phyloP scores from a whole-genome alignment of 2,113 vertebrate species.

The human region DNA sequence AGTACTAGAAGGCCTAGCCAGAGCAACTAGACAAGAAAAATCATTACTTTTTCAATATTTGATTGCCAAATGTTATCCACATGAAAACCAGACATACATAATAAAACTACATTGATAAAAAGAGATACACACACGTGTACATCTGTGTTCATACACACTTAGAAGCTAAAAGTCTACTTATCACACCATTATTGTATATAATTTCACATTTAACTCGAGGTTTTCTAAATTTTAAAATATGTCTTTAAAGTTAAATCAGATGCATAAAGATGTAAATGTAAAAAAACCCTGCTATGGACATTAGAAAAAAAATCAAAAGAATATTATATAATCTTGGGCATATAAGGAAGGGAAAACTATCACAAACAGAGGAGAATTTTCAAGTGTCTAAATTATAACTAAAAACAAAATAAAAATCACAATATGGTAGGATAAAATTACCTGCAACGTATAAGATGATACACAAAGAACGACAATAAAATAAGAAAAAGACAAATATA shows the following conservation, averaged over 20 bases:
- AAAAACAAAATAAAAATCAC: not conserved
- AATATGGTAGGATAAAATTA: not conserved
- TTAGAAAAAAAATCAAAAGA: not conserved
- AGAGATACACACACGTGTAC: not conserved
- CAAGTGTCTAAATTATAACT: not conserved
- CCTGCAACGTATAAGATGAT: not conserved
- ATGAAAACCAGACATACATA: not conserved
- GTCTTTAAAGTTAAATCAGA: slow-evolving; percentile 2
- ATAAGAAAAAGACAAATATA: not conserved
- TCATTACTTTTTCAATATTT: not conserved
- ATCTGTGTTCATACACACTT: not conserved
- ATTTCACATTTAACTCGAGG: not conserved
- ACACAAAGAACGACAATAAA: not conserved
- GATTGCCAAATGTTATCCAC: not conserved
- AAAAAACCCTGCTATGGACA: not conserved
- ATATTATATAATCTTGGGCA: not conserved
- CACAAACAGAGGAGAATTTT: not conserved
- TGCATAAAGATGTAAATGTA: not conserved
- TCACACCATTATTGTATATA: not conserved
- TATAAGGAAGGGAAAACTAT: not conserved
- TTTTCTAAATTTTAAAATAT: not conserved
- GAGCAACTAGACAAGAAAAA: not conserved
- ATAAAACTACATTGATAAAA: not conserved
- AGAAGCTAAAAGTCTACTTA: not conserved
- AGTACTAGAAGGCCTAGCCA: not conserved